A percentile compares a stretch with the other conserved stretches of the same genome.
These are phyloP conservation scores for Scomber scombrus DNA, from an alignment of 2,113 vertebrate species.

Conservation along the genomic window DNA sequence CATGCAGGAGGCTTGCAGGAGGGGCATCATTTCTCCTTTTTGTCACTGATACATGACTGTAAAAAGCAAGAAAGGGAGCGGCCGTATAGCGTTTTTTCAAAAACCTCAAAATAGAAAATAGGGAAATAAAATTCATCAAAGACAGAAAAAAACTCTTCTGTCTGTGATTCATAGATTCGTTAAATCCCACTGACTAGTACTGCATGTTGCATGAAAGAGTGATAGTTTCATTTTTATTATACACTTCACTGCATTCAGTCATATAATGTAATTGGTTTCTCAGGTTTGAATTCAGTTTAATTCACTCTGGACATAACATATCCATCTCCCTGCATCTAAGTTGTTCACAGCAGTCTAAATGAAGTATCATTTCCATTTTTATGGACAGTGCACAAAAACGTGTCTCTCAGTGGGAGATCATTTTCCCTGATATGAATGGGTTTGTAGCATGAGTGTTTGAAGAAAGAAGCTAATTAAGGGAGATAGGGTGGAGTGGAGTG, in stretches of 20 bases:
- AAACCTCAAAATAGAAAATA: too few relatives aligned
- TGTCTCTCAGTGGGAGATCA: neutral
- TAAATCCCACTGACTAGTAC: too few relatives aligned
- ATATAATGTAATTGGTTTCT: neutral
- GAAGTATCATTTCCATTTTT: neutral
- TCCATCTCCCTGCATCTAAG: neutral
- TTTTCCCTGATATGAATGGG: neutral
- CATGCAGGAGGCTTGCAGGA: too few relatives aligned
- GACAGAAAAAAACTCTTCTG: too few relatives aligned
- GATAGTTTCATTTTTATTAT: neutral
- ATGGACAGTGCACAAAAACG: neutral
- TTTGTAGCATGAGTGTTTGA: neutral
- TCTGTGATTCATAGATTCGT: too few relatives aligned
- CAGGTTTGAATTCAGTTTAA: neutral
- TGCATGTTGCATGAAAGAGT: neutral
- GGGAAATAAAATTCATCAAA: too few relatives aligned
- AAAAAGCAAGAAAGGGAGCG: too few relatives aligned
- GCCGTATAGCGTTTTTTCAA: too few relatives aligned
- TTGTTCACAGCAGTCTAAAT: neutral
- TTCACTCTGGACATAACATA: neutral
- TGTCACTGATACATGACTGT: too few relatives aligned
- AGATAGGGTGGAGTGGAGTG: neutral
- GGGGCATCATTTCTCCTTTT: too few relatives aligned
- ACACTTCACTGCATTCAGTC: neutral
- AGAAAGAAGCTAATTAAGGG: neutral